These are phyloP conservation scores for Natator depressus DNA, from an alignment of 2,113 vertebrate genomes.

Conservation along the genomic window DNA sequence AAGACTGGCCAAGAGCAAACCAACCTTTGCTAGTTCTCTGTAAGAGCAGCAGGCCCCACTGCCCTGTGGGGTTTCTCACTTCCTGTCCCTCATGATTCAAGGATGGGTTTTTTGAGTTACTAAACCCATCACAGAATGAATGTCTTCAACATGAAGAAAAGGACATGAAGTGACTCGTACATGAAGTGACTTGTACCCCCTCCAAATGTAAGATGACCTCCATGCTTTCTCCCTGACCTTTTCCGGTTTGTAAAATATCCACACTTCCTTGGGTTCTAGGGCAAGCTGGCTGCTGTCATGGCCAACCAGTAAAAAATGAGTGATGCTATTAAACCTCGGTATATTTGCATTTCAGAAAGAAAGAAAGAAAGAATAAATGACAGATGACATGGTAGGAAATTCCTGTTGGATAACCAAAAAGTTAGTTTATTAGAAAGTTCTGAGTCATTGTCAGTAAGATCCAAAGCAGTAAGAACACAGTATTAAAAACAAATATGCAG, in stretches of 20 bases:
- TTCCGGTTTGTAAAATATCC: background rate
- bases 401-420: background rate
- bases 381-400: background rate
- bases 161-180: background rate
- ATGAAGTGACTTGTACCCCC: background rate
- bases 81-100: background rate
- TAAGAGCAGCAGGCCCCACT: fast-evolving
- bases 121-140: background rate
- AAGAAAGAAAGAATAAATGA: background rate
- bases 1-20: background rate
- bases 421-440: background rate
- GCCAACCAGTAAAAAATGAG: background rate
- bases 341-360: background rate
- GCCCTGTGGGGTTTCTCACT: background rate
- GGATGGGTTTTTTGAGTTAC: background rate
- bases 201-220: background rate
- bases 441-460: background rate
- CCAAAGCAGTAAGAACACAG: background rate
- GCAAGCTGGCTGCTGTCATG: background rate
- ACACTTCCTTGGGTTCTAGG: background rate
- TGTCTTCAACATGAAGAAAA: background rate
- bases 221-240: background rate
- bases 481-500: background rate
- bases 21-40: background rate
- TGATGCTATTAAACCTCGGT: background rate